Conservation (phyloP, 1,140 invertebrate species). For the Drosophila obscura region DNA sequence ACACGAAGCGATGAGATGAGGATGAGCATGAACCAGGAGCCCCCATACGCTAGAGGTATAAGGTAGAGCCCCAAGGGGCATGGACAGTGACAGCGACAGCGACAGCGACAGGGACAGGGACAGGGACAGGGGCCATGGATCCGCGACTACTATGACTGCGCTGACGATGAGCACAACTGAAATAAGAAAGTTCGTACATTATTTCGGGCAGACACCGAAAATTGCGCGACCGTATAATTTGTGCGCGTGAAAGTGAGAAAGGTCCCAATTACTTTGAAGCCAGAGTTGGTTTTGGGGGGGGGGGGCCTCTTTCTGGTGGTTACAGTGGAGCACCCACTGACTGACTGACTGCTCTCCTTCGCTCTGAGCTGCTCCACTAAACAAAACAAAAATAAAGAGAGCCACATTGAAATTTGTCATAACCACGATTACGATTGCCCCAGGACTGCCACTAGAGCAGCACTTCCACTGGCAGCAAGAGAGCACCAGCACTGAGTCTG, state of each 20-base stretch:
- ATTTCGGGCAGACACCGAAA: conserved; percentile 76
- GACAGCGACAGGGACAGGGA: not conserved
- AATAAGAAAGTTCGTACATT: conserved; percentile 80
- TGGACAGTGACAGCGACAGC: conserved; percentile 1
- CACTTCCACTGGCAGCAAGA: not conserved
- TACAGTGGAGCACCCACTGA: conserved; percentile 29
- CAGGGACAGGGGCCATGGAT: not conserved
- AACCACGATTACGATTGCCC: conserved; percentile 73
- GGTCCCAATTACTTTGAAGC: conserved; percentile 71
- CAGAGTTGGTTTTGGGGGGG: not conserved
- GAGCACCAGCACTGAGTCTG: not conserved
- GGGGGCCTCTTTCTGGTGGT: too few relatives aligned
- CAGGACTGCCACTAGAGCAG: conserved; percentile 50
- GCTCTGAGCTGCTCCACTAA: too few relatives aligned
- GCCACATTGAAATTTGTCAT: conserved; percentile 76
- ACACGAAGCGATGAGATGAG: conserved; percentile 74
- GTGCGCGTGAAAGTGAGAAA: conserved; percentile 82
- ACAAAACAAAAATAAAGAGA: not conserved
- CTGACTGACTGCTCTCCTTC: conserved; percentile 1
- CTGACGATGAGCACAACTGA: conserved; percentile 30
- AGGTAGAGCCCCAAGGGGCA: conserved; percentile 27
- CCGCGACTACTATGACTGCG: not conserved
- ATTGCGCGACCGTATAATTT: conserved; percentile 73
- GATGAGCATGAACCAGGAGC: conserved; percentile 20
- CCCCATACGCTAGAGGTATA: conserved; percentile 7